A percentile compares a stretch with the other conserved stretches of the same genome.
Evolutionary conservation across 2,113 vertebrate species (phyloP).

Genomic region (Puffinus mauretanicus): DNA sequence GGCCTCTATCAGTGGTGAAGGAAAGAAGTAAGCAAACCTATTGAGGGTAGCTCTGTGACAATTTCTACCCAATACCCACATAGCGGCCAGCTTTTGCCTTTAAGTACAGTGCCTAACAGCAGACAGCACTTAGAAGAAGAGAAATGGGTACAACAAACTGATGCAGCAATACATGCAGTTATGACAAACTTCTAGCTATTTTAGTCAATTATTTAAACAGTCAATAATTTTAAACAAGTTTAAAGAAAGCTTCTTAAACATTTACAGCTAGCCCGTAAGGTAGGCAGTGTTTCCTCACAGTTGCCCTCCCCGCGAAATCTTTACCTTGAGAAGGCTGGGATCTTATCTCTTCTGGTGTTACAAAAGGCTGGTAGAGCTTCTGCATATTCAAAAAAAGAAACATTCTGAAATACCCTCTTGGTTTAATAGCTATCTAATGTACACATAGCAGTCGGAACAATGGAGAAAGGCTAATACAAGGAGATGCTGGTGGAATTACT

Average conservation of each 20-base stretch:
- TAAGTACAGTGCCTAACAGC: background rate
- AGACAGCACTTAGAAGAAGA: background rate
- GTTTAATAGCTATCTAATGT: background rate
- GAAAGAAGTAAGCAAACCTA: background rate
- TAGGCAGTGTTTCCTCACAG: background rate
- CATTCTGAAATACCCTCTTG: background rate
- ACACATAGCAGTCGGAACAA: background rate
- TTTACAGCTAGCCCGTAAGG: background rate
- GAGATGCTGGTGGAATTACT: background rate
- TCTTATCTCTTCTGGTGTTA: slow-evolving; percentile 72
- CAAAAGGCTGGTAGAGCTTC: slow-evolving; percentile 75
- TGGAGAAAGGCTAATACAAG: background rate
- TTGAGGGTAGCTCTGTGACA: background rate
- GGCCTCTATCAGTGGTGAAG: background rate
- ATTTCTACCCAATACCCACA: background rate
- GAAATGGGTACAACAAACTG: background rate
- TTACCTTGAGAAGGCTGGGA: slow-evolving; percentile 79
- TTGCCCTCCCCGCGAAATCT: background rate
- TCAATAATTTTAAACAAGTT: background rate
- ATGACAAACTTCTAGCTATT: background rate
- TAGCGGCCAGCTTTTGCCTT: background rate
- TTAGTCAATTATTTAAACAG: background rate
- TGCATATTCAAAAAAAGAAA: slow-evolving; percentile 37
- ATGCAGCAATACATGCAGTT: background rate
- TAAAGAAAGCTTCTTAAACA: background rate